Evolutionary conservation across 2,797 vertebrate genomes (phyloP).

Genomic region (Lemur catta): DNA sequence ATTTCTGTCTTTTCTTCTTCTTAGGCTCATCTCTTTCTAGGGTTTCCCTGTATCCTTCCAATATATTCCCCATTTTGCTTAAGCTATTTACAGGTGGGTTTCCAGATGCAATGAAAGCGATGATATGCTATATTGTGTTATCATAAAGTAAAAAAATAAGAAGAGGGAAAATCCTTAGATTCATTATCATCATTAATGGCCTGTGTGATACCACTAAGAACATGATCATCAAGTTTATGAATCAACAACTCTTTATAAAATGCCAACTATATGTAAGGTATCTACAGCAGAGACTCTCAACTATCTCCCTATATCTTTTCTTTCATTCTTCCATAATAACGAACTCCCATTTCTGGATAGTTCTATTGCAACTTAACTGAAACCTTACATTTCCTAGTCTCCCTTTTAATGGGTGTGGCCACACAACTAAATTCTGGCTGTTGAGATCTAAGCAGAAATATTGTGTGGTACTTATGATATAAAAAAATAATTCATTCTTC

Average conservation of each 20-base stretch:
- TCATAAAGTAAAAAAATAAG: neutral
- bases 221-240: neutral
- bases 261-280: neutral
- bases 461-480: neutral
- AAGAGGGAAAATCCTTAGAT: neutral
- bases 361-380: neutral
- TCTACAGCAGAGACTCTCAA: neutral
- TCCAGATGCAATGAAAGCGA: neutral
- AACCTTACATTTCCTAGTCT: slow-evolving; percentile 4
- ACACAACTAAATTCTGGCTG: neutral
- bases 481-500: neutral
- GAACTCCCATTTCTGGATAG: neutral
- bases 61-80: neutral
- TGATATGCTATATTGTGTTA: neutral
- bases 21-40: neutral
- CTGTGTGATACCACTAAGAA: slow-evolving; percentile 9
- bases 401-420: neutral
- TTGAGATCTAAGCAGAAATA: slow-evolving; percentile 21
- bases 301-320: neutral
- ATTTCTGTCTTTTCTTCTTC: slow-evolving; percentile 30
- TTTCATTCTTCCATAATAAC: slow-evolving; percentile 9
- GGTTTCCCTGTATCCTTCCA: neutral
- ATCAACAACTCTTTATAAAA: neutral
- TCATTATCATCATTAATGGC: neutral
- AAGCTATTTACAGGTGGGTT: slow-evolving; percentile 1